Evolutionary conservation across 2,888 invertebrate species (phyloP).

Genomic region (Myathropa florea): DNA sequence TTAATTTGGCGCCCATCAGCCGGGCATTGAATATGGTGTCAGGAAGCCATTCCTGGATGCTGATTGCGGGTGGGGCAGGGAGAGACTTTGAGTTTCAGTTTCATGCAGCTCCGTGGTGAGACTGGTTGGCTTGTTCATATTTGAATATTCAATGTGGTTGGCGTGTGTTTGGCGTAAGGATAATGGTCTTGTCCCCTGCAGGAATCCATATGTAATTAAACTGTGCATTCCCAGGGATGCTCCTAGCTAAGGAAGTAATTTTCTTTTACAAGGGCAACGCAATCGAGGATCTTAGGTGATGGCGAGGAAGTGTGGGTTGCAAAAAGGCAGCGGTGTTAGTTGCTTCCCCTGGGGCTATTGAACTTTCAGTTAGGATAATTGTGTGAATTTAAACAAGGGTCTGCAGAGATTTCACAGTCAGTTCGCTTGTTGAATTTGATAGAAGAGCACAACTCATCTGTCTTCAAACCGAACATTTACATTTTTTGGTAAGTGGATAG

Average conservation of each 20-base stretch:
- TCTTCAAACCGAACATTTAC: no score
- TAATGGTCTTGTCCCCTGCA: conserved; percentile 40
- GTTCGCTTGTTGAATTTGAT: no score
- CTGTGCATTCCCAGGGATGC: conserved; percentile 2
- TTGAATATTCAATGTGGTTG: conserved; percentile 39
- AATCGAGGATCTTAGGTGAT: neutral
- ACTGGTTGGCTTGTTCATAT: conserved; percentile 35
- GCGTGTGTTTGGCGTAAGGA: neutral
- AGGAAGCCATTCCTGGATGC: conserved; percentile 33
- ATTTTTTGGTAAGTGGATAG: no score
- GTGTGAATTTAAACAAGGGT: neutral
- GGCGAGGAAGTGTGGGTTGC: neutral
- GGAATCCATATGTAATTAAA: conserved; percentile 51
- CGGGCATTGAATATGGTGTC: conserved; percentile 50
- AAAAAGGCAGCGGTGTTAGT: neutral
- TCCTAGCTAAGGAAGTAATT: neutral
- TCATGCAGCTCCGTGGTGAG: conserved; percentile 26
- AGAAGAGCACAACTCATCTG: no score
- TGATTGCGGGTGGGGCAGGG: conserved; percentile 3
- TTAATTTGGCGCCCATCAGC: conserved; percentile 44
- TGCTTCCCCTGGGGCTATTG: neutral
- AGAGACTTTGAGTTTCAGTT: conserved; percentile 38
- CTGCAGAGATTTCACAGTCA: no score
- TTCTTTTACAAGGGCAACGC: neutral
- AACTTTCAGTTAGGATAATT: neutral